Evolutionary conservation across 1,140 invertebrate species (phyloP), one percentile per base, ranked within the genome.

Genomic region (Monochamus saltuarius): DNA sequence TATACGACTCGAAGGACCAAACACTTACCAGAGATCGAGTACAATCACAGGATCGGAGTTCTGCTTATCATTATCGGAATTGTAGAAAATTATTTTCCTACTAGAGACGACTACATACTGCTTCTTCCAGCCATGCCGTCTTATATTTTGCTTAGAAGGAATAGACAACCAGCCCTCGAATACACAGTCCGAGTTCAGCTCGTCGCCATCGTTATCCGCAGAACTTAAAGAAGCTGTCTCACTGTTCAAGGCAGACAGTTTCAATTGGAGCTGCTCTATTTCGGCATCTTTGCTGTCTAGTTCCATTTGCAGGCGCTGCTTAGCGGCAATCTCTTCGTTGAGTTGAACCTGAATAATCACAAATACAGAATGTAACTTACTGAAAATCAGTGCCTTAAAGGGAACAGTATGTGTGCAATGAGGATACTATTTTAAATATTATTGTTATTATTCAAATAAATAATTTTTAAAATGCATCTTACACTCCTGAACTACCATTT

Each of bases 81-180:
- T 96, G 74, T 98, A 99, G 81, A 99, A 99, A 45, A 98, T 93
- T 54, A 99, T 96, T 79, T 98, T 98, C 72, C 92, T 90, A 59
- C 92, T 96, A 13, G 94, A 97, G 11, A 98, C 95, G 17, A 98
- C 95, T 4, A 98, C 94, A 77, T 94, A 98, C 77, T 98, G 95
- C 69, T 94, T 95, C 77, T 91, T 93, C 96, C 96, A 99, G 22
- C 94, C 95, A 77, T 97, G 94, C 55, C 94, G 84, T 57, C 91
- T 87, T 56, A 97, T 96, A 75, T 98, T 98, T 77, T 95, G 92
- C 75, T 96, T 97, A 69, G 91, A 94, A 19, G 96, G 96, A 65
- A 98, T 88, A 43, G 92, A 94, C 8, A 99, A 81, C 94, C 95
- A 98, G 43, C 95, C 96, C 79, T 98, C 95, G 63, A 98, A 85